These are phyloP conservation scores for Monochamus alternatus DNA, from an alignment of 2,888 invertebrate species.

Conservation along the genomic window DNA sequence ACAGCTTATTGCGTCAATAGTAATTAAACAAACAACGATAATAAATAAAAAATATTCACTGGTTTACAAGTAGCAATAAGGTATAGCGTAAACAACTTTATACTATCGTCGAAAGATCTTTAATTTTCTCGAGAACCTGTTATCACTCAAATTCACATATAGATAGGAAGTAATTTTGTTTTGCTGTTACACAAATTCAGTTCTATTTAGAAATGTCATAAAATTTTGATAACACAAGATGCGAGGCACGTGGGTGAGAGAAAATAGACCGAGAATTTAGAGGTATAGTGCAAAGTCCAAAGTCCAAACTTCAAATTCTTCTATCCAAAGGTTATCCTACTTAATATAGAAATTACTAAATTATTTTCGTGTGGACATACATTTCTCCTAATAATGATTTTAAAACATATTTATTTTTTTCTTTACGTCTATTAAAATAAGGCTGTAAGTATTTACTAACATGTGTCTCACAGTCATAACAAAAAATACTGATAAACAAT, in stretches of 20 bases:
- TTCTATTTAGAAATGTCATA: too few relatives aligned
- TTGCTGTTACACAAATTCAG: too few relatives aligned
- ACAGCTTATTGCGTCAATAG: too few relatives aligned
- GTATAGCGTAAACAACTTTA: too few relatives aligned
- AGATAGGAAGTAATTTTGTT: too few relatives aligned
- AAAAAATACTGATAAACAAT: conserved; percentile 5
- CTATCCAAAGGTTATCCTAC: conserved; percentile 27
- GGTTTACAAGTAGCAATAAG: too few relatives aligned
- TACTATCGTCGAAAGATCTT: too few relatives aligned
- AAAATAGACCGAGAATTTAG: conserved; percentile 23
- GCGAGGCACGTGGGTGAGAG: conserved; percentile 14
- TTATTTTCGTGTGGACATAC: not conserved
- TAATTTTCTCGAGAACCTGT: too few relatives aligned
- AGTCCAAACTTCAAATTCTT: conserved; percentile 31
- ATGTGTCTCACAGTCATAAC: not conserved
- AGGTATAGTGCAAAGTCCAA: conserved; percentile 24
- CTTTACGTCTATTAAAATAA: not conserved
- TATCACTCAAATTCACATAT: too few relatives aligned
- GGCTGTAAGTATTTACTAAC: not conserved
- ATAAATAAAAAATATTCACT: too few relatives aligned
- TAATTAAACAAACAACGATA: too few relatives aligned
- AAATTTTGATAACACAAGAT: not conserved
- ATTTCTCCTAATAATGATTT: not conserved
- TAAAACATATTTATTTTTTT: too few relatives aligned
- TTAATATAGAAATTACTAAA: not conserved